Percentiles rank a stretch among this genome's conserved stretches.
Conservation (phyloP, 2,888 invertebrate genomes). For the Drosophila birchii region DNA sequence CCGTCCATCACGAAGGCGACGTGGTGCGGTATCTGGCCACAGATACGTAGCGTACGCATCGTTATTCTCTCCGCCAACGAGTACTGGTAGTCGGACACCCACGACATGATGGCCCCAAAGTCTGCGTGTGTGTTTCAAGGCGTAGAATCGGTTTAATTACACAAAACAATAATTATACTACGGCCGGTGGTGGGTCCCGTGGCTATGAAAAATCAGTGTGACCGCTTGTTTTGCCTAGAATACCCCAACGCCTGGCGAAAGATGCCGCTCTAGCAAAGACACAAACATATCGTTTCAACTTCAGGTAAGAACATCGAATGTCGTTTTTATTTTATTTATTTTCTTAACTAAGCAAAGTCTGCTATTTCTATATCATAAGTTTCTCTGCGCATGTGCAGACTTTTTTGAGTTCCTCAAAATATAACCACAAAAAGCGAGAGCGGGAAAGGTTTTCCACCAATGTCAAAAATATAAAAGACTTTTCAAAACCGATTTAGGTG, state of each 20-base stretch:
- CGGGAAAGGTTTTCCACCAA: no score
- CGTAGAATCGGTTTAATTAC: background rate
- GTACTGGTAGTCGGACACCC: slow-evolving; percentile 91
- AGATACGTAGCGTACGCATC: slow-evolving; percentile 89
- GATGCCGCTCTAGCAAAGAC: background rate
- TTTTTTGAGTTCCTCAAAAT: no score
- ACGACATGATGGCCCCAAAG: slow-evolving; percentile 87
- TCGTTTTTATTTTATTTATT: no score
- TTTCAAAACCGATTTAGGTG: background rate
- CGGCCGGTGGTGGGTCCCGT: slow-evolving; percentile 6
- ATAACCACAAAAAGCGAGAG: no score
- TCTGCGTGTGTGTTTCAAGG: background rate
- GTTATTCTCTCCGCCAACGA: slow-evolving; percentile 91
- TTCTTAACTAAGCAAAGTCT: no score
- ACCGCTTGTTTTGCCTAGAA: background rate
- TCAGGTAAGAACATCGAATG: no score
- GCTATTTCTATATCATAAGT: no score
- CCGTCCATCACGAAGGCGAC: slow-evolving; percentile 99
- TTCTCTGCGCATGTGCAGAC: no score
- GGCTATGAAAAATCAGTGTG: slow-evolving; percentile 4
- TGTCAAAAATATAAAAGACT: no score
- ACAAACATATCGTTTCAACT: background rate
- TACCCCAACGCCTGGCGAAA: background rate
- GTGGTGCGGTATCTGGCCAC: slow-evolving; percentile 94
- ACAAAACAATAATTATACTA: slow-evolving; percentile 17